phyloP scores from a whole-genome alignment of 1,140 invertebrate species.

The Camponotus vicinus region DNA sequence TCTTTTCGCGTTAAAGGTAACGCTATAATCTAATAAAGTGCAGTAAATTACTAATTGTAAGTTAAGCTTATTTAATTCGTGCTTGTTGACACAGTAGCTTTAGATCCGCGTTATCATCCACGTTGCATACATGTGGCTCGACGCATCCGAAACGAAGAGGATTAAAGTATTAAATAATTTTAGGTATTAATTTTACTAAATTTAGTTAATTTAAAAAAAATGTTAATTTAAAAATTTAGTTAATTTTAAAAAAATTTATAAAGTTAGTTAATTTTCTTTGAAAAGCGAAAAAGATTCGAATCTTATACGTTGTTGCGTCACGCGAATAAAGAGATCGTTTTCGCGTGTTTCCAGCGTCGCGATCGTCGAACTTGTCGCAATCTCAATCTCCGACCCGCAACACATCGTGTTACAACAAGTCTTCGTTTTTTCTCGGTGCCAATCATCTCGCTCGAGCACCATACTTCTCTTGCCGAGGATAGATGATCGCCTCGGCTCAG shows the following conservation, averaged over 20 bases:
- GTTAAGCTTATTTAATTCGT: background rate
- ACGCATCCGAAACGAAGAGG: background rate
- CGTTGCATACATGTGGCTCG: background rate
- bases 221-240: too few relatives aligned
- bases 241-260: too few relatives aligned
- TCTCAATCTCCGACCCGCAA: background rate
- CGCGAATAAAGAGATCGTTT: background rate
- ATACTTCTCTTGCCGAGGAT: background rate
- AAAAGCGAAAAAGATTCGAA: background rate
- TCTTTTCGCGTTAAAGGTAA: background rate
- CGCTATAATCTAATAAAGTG: background rate
- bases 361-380: background rate
- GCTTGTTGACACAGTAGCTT: background rate
- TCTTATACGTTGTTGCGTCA: background rate
- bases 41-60: background rate
- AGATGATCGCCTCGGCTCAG: slow-evolving; percentile 14
- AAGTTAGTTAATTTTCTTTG: too few relatives aligned
- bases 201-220: too few relatives aligned
- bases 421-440: slow-evolving; percentile 9
- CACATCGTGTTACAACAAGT: background rate
- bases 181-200: too few relatives aligned
- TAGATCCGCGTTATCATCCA: background rate
- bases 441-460: slow-evolving; percentile 12
- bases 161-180: background rate
- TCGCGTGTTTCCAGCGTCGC: background rate